Evolutionary conservation across 1,140 invertebrate genomes (phyloP).

Genomic region (Solenopsis invicta): DNA sequence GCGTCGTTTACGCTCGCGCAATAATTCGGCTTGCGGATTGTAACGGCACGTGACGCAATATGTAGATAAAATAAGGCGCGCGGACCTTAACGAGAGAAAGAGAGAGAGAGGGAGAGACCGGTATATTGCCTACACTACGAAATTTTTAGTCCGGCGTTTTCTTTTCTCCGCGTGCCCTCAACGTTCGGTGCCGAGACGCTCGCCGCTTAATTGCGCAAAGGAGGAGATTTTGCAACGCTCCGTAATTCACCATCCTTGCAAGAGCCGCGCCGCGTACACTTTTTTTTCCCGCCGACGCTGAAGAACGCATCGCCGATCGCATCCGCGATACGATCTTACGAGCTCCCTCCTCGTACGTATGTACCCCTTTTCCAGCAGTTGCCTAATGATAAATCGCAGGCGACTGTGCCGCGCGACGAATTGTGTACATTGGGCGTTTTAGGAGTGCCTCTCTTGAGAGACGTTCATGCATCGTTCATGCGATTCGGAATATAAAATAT

Average conservation of each 20-base stretch:
- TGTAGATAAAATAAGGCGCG: no score
- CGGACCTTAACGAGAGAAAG: background rate
- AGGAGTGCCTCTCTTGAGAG: background rate
- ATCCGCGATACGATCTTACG: slow-evolving; percentile 6
- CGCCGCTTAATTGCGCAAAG: slow-evolving; percentile 58
- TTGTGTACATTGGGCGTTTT: background rate
- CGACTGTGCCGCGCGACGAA: no score
- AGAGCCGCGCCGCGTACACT: background rate
- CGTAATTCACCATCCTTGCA: slow-evolving; percentile 36
- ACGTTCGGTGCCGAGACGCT: slow-evolving; percentile 7
- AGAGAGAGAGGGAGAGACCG: background rate
- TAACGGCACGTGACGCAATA: slow-evolving; percentile 40
- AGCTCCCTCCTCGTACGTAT: no score
- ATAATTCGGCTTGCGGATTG: slow-evolving; percentile 9
- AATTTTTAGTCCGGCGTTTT: slow-evolving; percentile 31
- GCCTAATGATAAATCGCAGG: slow-evolving; percentile 1
- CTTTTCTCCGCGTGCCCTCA: background rate
- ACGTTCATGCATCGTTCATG: no score
- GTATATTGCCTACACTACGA: slow-evolving; percentile 30
- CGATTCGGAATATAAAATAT: background rate
- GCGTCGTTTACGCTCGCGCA: background rate
- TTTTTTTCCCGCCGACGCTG: background rate
- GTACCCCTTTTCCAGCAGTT: background rate
- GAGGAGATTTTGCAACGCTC: slow-evolving; percentile 39
- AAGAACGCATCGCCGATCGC: slow-evolving; percentile 3